These are phyloP conservation scores for Sarcophaga peregrina DNA, from an alignment of 1,140 invertebrate genomes.

Conservation along the genomic window DNA sequence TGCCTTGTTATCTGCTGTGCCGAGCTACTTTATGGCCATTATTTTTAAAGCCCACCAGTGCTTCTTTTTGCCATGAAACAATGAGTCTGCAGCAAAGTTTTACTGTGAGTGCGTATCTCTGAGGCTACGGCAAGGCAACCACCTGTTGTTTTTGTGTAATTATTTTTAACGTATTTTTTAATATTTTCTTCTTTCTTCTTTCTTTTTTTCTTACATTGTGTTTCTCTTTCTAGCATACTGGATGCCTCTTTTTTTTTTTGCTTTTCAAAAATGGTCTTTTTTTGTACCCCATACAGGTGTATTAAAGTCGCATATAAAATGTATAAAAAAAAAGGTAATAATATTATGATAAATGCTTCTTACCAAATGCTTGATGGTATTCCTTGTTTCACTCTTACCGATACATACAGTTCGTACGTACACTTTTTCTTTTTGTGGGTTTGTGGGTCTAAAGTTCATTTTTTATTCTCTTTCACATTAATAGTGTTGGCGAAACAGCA, in stretches of 20 bases:
- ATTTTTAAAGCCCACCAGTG: constrained; percentile 30
- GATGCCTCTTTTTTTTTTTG: not conserved
- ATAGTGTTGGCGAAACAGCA: not conserved
- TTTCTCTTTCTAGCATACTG: constrained; percentile 1
- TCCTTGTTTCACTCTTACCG: constrained; percentile 20
- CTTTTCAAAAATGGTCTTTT: constrained; percentile 20
- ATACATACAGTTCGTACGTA: not conserved
- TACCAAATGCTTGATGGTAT: constrained; percentile 36
- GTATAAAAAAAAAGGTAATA: not conserved
- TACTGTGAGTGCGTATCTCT: not conserved
- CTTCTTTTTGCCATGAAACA: not conserved
- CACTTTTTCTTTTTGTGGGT: not conserved
- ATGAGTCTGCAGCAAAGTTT: not conserved
- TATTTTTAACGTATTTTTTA: constrained; percentile 29
- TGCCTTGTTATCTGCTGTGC: constrained; percentile 30
- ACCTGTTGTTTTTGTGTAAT: constrained; percentile 37
- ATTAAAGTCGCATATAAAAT: not conserved
- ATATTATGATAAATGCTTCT: constrained; percentile 28
- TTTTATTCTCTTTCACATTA: not conserved
- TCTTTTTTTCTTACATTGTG: not conserved
- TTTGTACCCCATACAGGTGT: constrained; percentile 23
- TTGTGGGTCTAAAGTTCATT: not conserved
- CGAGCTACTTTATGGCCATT: constrained; percentile 35
- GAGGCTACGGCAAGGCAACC: constrained; percentile 24
- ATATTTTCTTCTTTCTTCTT: not conserved